phyloP scores from a whole-genome alignment of 2,888 invertebrate genomes.

The Apamea epomidion region DNA sequence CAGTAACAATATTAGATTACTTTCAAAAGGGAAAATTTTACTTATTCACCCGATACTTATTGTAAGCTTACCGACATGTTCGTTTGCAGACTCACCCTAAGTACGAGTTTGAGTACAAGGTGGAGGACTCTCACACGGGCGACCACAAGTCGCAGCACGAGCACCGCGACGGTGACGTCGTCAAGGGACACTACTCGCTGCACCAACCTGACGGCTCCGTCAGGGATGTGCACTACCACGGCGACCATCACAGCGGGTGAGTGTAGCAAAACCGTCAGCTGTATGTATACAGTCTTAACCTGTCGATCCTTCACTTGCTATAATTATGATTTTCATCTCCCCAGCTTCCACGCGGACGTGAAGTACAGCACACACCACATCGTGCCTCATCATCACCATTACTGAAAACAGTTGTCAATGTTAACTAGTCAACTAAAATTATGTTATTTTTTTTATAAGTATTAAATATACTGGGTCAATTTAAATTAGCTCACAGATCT shows the following conservation, averaged over 20 bases:
- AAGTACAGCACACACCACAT: constrained; percentile 75
- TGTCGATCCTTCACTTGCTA: background rate
- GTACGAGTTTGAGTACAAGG: constrained; percentile 89
- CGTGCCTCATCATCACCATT: constrained; percentile 70
- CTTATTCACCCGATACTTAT: background rate
- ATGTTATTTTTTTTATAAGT: too few species aligned
- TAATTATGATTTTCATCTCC: constrained; percentile 18
- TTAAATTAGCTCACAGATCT: too few species aligned
- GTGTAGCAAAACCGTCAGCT: background rate
- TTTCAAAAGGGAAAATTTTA: background rate
- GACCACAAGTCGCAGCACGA: constrained; percentile 89
- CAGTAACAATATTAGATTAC: constrained; percentile 4
- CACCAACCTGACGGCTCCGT: constrained; percentile 88
- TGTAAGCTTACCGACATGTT: background rate
- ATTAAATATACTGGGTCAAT: too few species aligned
- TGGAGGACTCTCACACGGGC: constrained; percentile 88
- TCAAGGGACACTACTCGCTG: constrained; percentile 77
- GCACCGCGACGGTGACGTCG: constrained; percentile 85
- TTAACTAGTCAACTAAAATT: background rate
- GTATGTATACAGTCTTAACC: background rate
- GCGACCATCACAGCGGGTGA: constrained; percentile 71
- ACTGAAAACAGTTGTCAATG: constrained; percentile 24
- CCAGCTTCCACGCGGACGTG: constrained; percentile 77
- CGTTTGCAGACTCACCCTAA: constrained; percentile 81
- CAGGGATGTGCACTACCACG: constrained; percentile 88